A percentile compares a stretch with the other conserved stretches of the same genome.
Conservation (phyloP, 2,113 vertebrate species). For the Hypomesus transpacificus region DNA sequence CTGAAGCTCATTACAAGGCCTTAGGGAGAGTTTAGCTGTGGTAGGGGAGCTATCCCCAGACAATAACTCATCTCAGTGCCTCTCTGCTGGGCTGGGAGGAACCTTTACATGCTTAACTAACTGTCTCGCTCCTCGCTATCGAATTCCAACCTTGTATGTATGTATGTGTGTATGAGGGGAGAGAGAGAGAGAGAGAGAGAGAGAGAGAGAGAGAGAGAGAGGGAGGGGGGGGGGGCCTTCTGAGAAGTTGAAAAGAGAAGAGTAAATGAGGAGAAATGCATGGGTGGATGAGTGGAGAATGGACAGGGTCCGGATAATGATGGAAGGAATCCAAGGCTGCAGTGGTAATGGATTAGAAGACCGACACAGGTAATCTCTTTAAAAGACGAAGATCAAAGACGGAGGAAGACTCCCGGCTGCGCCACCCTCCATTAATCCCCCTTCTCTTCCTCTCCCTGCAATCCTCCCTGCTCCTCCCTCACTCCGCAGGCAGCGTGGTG, state of each 20-base stretch:
- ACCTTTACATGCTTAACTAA: slow-evolving; percentile 32
- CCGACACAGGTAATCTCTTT: slow-evolving; percentile 58
- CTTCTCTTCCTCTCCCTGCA: slow-evolving; percentile 20
- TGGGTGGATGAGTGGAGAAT: slow-evolving; percentile 1
- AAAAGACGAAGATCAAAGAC: slow-evolving; percentile 58
- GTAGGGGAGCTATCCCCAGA: slow-evolving; percentile 8
- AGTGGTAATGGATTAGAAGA: slow-evolving; percentile 46
- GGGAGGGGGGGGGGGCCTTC: slow-evolving; percentile 7
- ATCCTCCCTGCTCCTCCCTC: slow-evolving; percentile 1
- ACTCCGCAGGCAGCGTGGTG: slow-evolving; percentile 18
- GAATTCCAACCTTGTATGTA: slow-evolving; percentile 34
- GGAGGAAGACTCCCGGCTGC: slow-evolving; percentile 16
- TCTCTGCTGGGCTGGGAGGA: slow-evolving; percentile 10
- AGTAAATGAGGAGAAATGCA: slow-evolving; percentile 23
- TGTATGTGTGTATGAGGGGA: slow-evolving; percentile 35
- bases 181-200: slow-evolving; percentile 17
- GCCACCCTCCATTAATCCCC: slow-evolving; percentile 23
- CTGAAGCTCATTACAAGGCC: slow-evolving; percentile 50
- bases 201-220: slow-evolving; percentile 27
- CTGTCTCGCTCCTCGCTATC: slow-evolving; percentile 21
- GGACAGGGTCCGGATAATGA: neutral
- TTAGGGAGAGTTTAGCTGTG: slow-evolving; percentile 35
- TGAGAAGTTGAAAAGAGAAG: slow-evolving; percentile 15
- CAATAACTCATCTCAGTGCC: slow-evolving; percentile 3
- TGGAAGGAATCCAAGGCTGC: slow-evolving; percentile 24